Base-by-base conservation (phyloP, 2,888 invertebrate genomes). In the Pantelozetes paolii region DNA sequence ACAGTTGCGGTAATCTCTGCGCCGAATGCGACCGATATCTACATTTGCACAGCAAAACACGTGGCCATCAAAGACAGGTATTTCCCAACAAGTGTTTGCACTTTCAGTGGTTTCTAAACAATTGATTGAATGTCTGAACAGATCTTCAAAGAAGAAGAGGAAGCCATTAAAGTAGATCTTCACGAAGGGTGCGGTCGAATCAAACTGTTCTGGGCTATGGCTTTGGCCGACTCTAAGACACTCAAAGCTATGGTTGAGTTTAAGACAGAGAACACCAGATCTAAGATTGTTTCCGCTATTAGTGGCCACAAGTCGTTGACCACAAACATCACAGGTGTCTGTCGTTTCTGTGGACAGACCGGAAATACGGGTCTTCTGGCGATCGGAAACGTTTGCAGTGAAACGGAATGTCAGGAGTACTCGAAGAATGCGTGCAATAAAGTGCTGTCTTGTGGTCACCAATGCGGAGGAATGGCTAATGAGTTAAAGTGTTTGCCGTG, bases 101-200 rank as follows among this genome's bases (percentile, higher is more conserved):
- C 13, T 9, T 77, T 77, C 77, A 74, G 77, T 28, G 23, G 50
- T 74, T 18, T 13, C 32, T 32, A n/a, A n/a, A n/a, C n/a, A n/a
- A n/a, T n/a, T n/a, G n/a, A n/a, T n/a, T 11, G 9, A 64, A 11
- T 64, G 11, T 3, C 11, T 30, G 8, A 64, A 62, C 18, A 89
- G 89, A 90, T 93, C 26, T 95, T 95, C 83, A 95, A 95, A 82
- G 95, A 95, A 81, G 95, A 96, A 80, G 94, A 96, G 81, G 94
- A 94, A 82, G 92, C 95, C 0, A 94, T 97, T 76, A 90, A 93
- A 77, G 93, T 98, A 6, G 96, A 98, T 83, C 86, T 97, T n/a
- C 97, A 98, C 83, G 97, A 95, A 83, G 85, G 86, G 5, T 97
- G 97, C 82, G 97, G 97, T 0, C 87, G 98, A 48, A 94, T 94